Evolutionary conservation across 1,140 invertebrate genomes (phyloP), one percentile per base, ranked within the genome.

Genomic region (Oryctes rhinoceros): DNA sequence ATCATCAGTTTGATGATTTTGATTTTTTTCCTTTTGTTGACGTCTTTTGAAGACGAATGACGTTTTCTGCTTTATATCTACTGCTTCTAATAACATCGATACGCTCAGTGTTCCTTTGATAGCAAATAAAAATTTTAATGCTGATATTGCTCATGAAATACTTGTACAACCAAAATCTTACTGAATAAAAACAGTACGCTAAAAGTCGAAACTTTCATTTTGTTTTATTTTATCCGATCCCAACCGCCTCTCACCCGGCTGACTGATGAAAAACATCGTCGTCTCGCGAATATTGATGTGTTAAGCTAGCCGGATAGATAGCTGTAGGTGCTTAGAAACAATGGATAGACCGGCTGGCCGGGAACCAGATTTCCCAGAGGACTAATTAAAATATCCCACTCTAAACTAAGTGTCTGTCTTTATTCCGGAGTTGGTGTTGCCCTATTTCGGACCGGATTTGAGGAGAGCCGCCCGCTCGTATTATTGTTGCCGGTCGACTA

Each of bases 331-430:
- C 53, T 59, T 59, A 59, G 15, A 18, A n/a, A 59, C 53, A 59
- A 59, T 59, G 53, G 53, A 71, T 71, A 71, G 65, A 24, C 65
- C 65, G 65, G 65, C 20, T 37, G 13, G 37, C 65, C 24, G 20
- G 65, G 35, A 71, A 71, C 65, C 35, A 71, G 65, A 71, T 71
- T 71, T 71, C 65, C 65, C 65, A 71, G 35, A 35, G 65, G 65
- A 71, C 65, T 71, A 71, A 71, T 71, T 71, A 71, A 71, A 71
- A 71, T 71, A 71, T 71, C 65, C 65, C 11, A 24, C 65, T 71
- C 65, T 71, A 71, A 71, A 71, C 20, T 35, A 24, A 24, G 65
- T 37, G 65, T 15, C 65, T 71, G 35, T 71, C 65, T 71, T 71
- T 71, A 71, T 71, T 71, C 65, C 65, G 65, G 35, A 71, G 35